These are phyloP conservation scores for Ostrea denselamellosa DNA, from an alignment of 1,140 invertebrate species.

Conservation along the genomic window DNA sequence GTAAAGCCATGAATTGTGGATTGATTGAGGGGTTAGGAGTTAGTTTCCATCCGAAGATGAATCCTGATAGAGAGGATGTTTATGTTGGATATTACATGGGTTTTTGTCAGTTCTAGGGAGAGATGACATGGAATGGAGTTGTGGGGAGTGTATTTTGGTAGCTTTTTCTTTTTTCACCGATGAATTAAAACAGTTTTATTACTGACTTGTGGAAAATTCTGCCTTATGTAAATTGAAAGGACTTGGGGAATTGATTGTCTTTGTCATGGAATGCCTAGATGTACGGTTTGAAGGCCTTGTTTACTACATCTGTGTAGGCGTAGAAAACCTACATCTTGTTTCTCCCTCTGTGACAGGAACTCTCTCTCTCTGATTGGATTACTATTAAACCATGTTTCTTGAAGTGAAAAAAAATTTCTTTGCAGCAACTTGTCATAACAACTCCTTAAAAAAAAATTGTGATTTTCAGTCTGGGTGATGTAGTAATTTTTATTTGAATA, in stretches of 20 bases:
- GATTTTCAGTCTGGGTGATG: neutral
- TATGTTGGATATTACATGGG: too few species aligned
- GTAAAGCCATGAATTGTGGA: neutral
- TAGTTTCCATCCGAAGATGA: neutral
- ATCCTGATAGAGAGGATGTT: neutral
- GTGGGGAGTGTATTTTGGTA: neutral
- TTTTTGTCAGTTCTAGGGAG: neutral
- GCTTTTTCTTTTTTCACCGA: neutral
- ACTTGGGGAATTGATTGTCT: neutral
- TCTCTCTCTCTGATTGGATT: neutral
- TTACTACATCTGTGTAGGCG: neutral
- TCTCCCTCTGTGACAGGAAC: neutral
- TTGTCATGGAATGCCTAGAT: neutral
- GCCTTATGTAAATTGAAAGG: neutral
- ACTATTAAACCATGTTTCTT: too few species aligned
- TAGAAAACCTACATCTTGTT: neutral
- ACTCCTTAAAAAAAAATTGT: too few species aligned
- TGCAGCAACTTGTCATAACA: too few species aligned
- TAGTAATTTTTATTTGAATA: neutral
- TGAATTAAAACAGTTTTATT: neutral
- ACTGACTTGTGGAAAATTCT: neutral
- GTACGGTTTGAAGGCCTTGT: neutral
- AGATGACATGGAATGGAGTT: neutral
- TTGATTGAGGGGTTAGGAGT: neutral
- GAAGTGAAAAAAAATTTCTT: too few species aligned